Evolutionary conservation across 2,797 vertebrate species (phyloP).

Genomic region (Linurgus olivaceus): DNA sequence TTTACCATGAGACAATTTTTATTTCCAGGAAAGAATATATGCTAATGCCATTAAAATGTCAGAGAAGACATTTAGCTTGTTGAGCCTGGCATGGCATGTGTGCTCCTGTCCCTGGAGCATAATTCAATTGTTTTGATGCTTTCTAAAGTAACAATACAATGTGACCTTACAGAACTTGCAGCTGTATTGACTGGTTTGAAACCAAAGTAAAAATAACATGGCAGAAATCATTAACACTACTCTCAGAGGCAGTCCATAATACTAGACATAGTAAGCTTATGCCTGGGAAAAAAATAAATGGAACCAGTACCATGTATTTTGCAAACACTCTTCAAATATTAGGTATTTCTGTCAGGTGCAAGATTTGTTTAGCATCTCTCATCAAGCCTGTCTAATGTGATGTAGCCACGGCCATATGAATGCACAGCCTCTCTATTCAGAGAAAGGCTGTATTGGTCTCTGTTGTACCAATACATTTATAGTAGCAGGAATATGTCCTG

Average conservation of each 20-base stretch:
- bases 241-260: neutral
- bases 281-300: neutral
- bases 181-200: constrained; percentile 1
- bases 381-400: neutral
- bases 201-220: neutral
- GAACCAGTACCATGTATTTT: neutral
- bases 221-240: neutral
- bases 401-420: neutral
- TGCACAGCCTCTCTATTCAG: neutral
- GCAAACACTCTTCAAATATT: neutral
- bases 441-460: neutral
- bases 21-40: constrained; percentile 3
- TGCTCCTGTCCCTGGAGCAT: neutral
- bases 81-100: neutral
- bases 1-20: neutral
- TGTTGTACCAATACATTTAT: neutral
- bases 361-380: neutral
- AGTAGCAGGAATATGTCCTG: neutral
- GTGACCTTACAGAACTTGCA: constrained; percentile 39
- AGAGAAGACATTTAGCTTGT: neutral
- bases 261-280: neutral
- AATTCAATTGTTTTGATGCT: neutral
- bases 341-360: neutral
- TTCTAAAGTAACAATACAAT: constrained; percentile 40
- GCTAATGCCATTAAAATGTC: neutral